Base-by-base conservation (phyloP, 2,113 vertebrate species). In the Xiphias gladius region DNA sequence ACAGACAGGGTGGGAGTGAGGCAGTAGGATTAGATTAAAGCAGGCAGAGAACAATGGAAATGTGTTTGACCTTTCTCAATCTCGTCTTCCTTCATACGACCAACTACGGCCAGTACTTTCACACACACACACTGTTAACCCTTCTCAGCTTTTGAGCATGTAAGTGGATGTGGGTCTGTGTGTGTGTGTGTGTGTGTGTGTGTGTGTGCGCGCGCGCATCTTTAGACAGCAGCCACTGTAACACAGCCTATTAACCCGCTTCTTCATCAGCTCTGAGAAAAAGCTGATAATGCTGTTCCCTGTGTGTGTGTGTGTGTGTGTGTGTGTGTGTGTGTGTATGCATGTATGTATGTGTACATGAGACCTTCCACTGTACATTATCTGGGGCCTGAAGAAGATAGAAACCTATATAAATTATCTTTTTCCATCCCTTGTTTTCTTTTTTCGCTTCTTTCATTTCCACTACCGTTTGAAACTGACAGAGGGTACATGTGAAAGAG, bases 11-110 rank as follows among this genome's bases (percentile, higher is more conserved):
- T 24, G 73, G 86, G 70, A 68, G 43, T 7, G 30, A 72, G 67
- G 76, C 46, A 4, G 20, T 32, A 57, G 67, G 82, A 86, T 90
- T 82, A 88, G 83, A 91, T 91, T 88, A 86, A 88, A 91, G 63
- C 66, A 71, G 77, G 48, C 71, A 58, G 64, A 79, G 69, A 91
- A 71, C 5, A 58, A 91, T 82, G 82, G 82, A 85, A 88, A 79
- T 80, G 28, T 57, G 50, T 82, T 82, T 89, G 85, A 91, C 90
- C 90, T 86, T 83, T 83, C 57, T 63, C 79, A 68, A 10, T 75
- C 69, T 77, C 63, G 0, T 64, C 77, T 79, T 76, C 79, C 86
- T 76, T 79, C 79, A 73, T 57, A 64, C 59, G 54, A 76, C 69
- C 65, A 62, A 39, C 76, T 75, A 26, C 66, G 78, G 65, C 76